These are phyloP conservation scores for Paradoxurus hermaphroditus DNA, from an alignment of 2,113 vertebrate genomes.

Conservation along the genomic window DNA sequence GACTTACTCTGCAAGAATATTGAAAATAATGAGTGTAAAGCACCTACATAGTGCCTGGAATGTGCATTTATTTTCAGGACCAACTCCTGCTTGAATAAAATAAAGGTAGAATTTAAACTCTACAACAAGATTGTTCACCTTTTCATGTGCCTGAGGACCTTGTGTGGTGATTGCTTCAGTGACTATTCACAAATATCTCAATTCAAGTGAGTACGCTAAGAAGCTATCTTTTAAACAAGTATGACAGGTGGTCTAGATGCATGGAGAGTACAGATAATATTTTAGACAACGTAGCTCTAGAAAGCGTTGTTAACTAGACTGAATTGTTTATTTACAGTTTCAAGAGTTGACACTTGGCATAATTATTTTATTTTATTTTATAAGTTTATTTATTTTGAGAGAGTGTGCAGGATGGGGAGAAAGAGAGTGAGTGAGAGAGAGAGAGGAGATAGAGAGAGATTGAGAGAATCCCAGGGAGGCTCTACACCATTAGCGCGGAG, in stretches of 20 bases:
- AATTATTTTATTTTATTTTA: not conserved
- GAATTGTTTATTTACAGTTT: not conserved
- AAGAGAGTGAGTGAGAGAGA: too few relatives aligned
- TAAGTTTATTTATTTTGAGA: too few relatives aligned
- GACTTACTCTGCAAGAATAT: not conserved
- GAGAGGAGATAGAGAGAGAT: too few relatives aligned
- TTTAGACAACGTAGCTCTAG: not conserved
- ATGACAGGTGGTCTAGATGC: not conserved
- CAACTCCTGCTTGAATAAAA: not conserved
- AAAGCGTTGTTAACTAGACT: not conserved
- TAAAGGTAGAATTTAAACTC: not conserved
- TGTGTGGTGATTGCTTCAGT: not conserved
- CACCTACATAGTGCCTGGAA: not conserved
- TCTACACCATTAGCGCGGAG: too few relatives aligned
- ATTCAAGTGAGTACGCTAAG: not conserved
- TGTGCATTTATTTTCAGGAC: not conserved
- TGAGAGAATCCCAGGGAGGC: too few relatives aligned
- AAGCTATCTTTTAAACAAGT: not conserved
- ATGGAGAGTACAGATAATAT: not conserved
- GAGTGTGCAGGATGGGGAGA: too few relatives aligned
- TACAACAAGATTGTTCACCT: not conserved
- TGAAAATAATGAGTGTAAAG: not conserved
- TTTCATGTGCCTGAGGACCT: not conserved
- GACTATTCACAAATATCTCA: not conserved
- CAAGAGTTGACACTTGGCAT: not conserved